Conservation (phyloP, 1,140 invertebrate genomes). For the Drosophila kikkawai region DNA sequence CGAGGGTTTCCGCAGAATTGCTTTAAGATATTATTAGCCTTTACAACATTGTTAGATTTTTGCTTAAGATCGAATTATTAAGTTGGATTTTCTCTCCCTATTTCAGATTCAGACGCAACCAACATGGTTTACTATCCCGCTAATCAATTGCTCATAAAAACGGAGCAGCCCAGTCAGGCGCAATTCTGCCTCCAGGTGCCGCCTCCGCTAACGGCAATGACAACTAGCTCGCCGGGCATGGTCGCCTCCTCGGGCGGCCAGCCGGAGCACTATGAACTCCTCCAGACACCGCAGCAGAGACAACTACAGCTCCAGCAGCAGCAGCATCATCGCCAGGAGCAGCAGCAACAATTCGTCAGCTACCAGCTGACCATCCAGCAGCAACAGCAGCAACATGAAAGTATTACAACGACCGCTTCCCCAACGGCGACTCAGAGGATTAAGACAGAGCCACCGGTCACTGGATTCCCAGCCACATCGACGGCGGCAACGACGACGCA, state of each 20-base stretch:
- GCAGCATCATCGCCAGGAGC: slow-evolving; percentile 47
- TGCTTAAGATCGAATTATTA: neutral
- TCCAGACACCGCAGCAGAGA: slow-evolving; percentile 72
- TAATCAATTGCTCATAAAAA: slow-evolving; percentile 82
- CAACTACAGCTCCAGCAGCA: slow-evolving; percentile 62
- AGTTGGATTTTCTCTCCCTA: neutral
- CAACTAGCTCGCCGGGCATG: slow-evolving; percentile 6
- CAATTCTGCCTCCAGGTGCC: slow-evolving; percentile 72
- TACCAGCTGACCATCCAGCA: slow-evolving; percentile 64
- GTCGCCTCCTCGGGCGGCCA: slow-evolving; percentile 44
- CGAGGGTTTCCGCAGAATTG: neutral
- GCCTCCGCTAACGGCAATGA: slow-evolving; percentile 46
- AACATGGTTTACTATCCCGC: slow-evolving; percentile 85
- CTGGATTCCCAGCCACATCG: slow-evolving; percentile 5
- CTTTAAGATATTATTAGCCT: neutral
- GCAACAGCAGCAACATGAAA: slow-evolving; percentile 65
- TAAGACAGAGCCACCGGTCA: slow-evolving; percentile 49
- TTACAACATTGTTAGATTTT: too few species aligned
- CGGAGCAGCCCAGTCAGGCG: slow-evolving; percentile 75
- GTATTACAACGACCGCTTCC: slow-evolving; percentile 60
- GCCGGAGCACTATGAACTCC: slow-evolving; percentile 67
- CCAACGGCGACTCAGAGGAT: slow-evolving; percentile 40
- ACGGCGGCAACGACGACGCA: slow-evolving; percentile 13
- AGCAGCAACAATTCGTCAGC: slow-evolving; percentile 43
- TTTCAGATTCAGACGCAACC: slow-evolving; percentile 69